Conservation (phyloP, 1,140 invertebrate genomes). For the Temnothorax nylanderi region DNA sequence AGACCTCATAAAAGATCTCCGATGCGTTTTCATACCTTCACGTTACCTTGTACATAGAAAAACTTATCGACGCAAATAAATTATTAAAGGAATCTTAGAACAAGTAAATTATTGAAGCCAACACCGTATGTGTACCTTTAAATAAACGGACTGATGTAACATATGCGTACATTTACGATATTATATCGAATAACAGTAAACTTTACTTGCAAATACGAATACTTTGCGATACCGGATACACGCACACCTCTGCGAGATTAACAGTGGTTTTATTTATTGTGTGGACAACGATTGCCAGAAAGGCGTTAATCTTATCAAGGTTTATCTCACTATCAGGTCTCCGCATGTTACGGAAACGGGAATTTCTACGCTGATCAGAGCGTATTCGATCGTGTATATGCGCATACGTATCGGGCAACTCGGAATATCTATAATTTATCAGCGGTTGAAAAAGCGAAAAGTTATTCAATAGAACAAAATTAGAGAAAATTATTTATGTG, state of each 20-base stretch:
- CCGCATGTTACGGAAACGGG: constrained; percentile 4
- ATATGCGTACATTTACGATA: background rate
- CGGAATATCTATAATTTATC: background rate
- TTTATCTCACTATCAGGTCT: constrained; percentile 72
- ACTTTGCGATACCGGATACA: background rate
- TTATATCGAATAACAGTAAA: background rate
- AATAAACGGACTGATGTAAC: constrained; percentile 2
- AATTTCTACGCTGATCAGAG: constrained; percentile 10
- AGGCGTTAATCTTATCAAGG: constrained; percentile 77
- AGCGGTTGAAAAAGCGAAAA: background rate
- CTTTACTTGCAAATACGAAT: background rate
- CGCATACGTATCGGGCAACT: background rate
- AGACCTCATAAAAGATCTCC: constrained; percentile 55
- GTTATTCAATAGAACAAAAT: background rate
- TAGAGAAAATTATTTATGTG: background rate
- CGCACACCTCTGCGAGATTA: background rate
- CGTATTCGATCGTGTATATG: background rate
- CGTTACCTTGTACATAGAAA: constrained; percentile 76
- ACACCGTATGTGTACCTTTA: background rate
- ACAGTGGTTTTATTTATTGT: background rate
- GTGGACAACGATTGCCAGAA: constrained; percentile 24
- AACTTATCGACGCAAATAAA: constrained; percentile 51
- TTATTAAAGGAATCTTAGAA: constrained; percentile 40
- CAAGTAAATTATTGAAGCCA: constrained; percentile 55
- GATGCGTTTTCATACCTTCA: constrained; percentile 3